Base-by-base conservation (phyloP, 2,888 invertebrate species). In the Xestia sexstrigata region DNA sequence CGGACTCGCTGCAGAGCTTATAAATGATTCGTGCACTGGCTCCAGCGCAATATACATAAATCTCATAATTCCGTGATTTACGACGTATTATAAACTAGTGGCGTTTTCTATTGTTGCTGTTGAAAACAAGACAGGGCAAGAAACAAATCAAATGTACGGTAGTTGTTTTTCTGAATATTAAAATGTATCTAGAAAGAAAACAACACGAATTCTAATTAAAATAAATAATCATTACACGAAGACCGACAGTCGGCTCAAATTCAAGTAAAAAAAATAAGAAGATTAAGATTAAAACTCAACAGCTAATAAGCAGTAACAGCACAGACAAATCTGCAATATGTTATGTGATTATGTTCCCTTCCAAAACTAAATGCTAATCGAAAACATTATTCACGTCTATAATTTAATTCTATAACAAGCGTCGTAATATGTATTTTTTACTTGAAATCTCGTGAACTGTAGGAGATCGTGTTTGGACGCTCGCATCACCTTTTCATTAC, bases 401-500 rank as follows among this genome's bases (percentile, higher is more conserved):
- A 83, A 83, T 84, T 83, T 81, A 72, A 78, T 79, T 81, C 76
- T 58, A 71, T 78, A 86, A 82, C 82, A 77, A 83, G 81, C 70
- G 65, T 49, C 60, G 60, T 84, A 70, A 80, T 60, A 80, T 60
- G n/a, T n/a, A 76, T 85, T 89, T 90, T 87, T 90, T 90, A 78
- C 76, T 84, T 82, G 73, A 82, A 76, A 79, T 81, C 81, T 83
- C 77, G 81, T 82, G 81, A 83, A 77, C 78, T 81, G 73, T 71
- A 66, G 47, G 69, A 86, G 86, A 82, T 78, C 79, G 86, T 84
- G 75, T 87, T 85, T 84, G 84, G 88, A 89, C 79, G 88, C 89
- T 89, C 89, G 87, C 90, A 89, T 91, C 90, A 89, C 90, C 90
- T 91, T 91, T 93, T 92, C 91, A 93, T 94, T 92, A 93, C 90